phyloP scores from a whole-genome alignment of 1,140 invertebrate species.

The Zaprionus ghesquierei region DNA sequence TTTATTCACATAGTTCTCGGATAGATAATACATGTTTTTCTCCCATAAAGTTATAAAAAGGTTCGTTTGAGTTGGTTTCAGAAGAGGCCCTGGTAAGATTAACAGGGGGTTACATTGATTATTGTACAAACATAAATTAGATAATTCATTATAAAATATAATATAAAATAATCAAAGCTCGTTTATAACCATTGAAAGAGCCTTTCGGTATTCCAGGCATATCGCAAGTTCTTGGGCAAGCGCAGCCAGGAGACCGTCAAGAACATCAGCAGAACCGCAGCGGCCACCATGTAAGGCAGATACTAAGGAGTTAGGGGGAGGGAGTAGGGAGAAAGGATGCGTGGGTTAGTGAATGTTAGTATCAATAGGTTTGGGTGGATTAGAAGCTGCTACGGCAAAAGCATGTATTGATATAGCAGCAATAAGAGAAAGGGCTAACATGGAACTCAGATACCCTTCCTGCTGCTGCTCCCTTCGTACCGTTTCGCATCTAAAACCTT shows the following conservation, averaged over 20 bases:
- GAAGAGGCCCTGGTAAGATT: slow-evolving; percentile 41
- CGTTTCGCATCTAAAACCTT: slow-evolving; percentile 5
- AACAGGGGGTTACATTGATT: slow-evolving; percentile 19
- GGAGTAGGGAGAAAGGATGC: not conserved
- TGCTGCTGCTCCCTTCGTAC: not conserved
- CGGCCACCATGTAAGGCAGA: slow-evolving; percentile 8
- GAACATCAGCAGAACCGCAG: slow-evolving; percentile 1
- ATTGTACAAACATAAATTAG: slow-evolving; percentile 61
- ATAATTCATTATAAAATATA: slow-evolving; percentile 30
- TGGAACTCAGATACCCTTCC: not conserved
- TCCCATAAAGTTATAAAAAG: slow-evolving; percentile 19
- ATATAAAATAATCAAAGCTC: slow-evolving; percentile 3
- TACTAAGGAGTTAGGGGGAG: slow-evolving; percentile 2
- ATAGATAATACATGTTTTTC: slow-evolving; percentile 58
- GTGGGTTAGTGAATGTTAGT: slow-evolving; percentile 25
- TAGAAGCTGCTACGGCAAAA: not conserved
- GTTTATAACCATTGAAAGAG: slow-evolving; percentile 2
- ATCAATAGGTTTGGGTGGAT: not conserved
- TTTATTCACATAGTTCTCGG: slow-evolving; percentile 53
- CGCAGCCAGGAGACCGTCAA: slow-evolving; percentile 5
- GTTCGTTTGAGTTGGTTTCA: slow-evolving; percentile 65
- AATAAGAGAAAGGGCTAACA: no score
- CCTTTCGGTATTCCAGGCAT: not conserved
- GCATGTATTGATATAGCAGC: not conserved
- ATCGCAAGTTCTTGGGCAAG: not conserved